These are phyloP conservation scores for Nyctereutes procyonoides DNA, from an alignment of 2,113 vertebrate species.

Conservation along the genomic window DNA sequence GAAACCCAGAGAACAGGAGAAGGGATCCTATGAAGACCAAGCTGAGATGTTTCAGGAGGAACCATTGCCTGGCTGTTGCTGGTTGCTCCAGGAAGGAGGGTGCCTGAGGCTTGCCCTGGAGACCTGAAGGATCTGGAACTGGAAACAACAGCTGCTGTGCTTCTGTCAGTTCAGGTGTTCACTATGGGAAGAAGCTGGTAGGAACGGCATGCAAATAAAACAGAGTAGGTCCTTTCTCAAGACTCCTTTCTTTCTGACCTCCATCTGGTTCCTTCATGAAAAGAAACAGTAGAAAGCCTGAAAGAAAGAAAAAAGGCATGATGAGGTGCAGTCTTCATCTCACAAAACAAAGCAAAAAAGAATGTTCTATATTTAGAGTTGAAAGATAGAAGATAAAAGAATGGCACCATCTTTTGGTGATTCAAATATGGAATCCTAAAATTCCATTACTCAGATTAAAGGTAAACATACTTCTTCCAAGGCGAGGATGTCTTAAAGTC, in stretches of 20 bases:
- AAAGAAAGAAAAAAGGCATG: neutral
- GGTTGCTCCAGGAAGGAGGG: neutral
- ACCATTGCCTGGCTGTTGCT: neutral
- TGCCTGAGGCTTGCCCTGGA: fast-evolving
- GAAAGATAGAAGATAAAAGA: neutral
- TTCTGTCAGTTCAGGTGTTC: neutral
- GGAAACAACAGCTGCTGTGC: neutral
- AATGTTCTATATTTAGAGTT: neutral
- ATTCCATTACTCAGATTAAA: neutral
- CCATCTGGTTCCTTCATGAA: neutral
- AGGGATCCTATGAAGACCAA: neutral
- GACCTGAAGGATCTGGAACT: neutral
- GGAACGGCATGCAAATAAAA: neutral
- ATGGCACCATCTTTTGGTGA: neutral
- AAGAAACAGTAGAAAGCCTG: neutral
- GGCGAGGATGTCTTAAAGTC: neutral
- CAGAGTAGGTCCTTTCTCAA: neutral
- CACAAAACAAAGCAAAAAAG: neutral
- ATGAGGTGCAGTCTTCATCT: neutral
- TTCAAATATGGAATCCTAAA: neutral
- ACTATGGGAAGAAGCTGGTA: neutral
- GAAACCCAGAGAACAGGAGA: neutral
- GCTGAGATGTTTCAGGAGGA: neutral
- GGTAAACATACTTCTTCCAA: neutral
- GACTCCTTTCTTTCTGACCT: neutral